A percentile compares a stretch with the other conserved stretches of the same genome.
Conservation (phyloP, 2,797 vertebrate species). For the Phaenicophaeus curvirostris region DNA sequence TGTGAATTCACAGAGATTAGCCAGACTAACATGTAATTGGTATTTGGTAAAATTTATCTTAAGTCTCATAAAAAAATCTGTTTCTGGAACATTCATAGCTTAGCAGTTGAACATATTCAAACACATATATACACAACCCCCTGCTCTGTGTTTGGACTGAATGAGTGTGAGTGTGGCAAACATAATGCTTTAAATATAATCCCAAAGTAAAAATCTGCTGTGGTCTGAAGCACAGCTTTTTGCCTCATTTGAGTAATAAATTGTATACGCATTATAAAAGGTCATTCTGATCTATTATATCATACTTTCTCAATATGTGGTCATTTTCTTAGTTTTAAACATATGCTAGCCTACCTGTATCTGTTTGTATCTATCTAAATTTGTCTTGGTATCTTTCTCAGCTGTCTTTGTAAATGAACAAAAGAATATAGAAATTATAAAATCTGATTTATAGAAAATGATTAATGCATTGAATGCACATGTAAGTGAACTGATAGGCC, state of each 20-base stretch:
- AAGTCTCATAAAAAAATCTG: background rate
- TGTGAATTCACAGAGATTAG: background rate
- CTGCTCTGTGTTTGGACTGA: background rate
- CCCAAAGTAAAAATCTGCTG: background rate
- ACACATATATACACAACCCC: background rate
- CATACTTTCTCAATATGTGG: background rate
- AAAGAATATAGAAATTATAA: background rate
- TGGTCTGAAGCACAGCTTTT: background rate
- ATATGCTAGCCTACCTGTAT: background rate
- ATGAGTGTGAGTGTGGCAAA: background rate
- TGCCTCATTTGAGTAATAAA: constrained; percentile 19
- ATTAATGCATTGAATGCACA: background rate
- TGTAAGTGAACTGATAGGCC: background rate
- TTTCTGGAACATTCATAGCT: background rate
- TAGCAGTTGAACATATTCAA: background rate
- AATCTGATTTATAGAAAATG: background rate
- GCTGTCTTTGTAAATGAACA: background rate
- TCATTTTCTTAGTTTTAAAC: constrained; percentile 10
- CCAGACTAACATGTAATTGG: background rate
- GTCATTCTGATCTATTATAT: background rate
- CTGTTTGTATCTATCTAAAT: background rate
- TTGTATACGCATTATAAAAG: background rate
- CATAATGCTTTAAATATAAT: background rate
- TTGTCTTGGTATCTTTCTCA: background rate
- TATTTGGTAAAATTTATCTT: background rate